Evolutionary conservation across 1,140 invertebrate species (phyloP), one percentile per base, ranked within the genome.

Genomic region (Tetranychus cinnabarinus): DNA sequence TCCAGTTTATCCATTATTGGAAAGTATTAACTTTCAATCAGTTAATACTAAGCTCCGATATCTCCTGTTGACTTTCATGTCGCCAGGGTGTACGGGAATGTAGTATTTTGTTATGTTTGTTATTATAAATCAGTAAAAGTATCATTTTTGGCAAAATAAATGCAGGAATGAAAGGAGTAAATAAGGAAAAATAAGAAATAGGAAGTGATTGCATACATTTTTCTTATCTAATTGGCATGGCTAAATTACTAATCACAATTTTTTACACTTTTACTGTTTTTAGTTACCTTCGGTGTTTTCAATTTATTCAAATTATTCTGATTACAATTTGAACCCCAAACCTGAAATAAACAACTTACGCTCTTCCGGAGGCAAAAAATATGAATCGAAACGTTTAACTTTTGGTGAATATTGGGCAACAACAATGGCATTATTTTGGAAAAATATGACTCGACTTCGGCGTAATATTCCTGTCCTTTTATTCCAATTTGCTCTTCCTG

Each of bases 391-490:
- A 58, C 42, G 33, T 10, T 15, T 57, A 3, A 57, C 60, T 34
- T 62, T 61, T 13, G n/a, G 31, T 2, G 60, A 64, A n/a, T 64
- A 64, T 35, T 62, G 60, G 56, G 33, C 56, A n/a, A 65, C 64
- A 23, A 65, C 88, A 77, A 78, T 80, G 62, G 88, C 89, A 8
- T 72, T 93, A 46, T 76, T 90, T 58, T 84, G 87, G 72, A 96
- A 96, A 74, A 96, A 95, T 73, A 83, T 92, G 69, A 77, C 90
- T 36, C 79, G 86, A 63, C 88, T 93, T 82, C 87, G 84, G 81
- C 78, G 90, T 64, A 95, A 95, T 71, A 83, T 90, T 55, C 85
- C 85, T 42, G 48, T 75, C 62, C 62, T 75, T 13, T 56, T 73
- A 56, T 93, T 96, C 73, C 87, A 92, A 68, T 90, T 93, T 68